These are phyloP conservation scores for Coracopsis vasa DNA, from an alignment of 2,113 vertebrate species.

Conservation along the genomic window DNA sequence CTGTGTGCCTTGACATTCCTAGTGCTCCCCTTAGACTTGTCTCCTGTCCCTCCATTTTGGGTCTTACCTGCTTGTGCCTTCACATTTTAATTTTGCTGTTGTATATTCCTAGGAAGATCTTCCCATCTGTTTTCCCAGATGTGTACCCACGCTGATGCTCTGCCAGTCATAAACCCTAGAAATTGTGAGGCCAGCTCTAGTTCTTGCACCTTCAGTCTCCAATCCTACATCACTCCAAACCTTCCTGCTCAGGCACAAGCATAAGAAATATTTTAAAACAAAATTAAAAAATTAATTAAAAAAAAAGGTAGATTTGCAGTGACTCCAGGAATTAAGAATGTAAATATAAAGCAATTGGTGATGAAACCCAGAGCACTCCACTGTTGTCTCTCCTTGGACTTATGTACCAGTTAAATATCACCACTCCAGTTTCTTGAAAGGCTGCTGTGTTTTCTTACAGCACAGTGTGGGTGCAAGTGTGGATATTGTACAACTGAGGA, in stretches of 20 bases:
- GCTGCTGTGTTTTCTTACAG: background rate
- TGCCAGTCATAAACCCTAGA: background rate
- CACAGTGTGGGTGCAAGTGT: background rate
- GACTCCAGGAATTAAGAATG: background rate
- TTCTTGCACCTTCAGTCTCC: background rate
- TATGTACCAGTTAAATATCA: background rate
- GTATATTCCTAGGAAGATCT: background rate
- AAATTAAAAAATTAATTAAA: background rate
- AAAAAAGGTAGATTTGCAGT: background rate
- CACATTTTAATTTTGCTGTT: background rate
- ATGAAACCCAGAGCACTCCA: background rate
- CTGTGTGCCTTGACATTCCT: background rate
- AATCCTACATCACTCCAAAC: background rate
- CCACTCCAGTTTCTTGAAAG: background rate
- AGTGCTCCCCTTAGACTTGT: background rate
- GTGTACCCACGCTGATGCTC: background rate
- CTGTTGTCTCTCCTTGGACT: background rate
- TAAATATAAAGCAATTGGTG: background rate
- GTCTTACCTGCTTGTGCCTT: background rate
- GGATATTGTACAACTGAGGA: background rate
- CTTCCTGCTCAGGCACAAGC: background rate
- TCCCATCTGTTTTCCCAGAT: accelerated
- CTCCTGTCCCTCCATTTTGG: background rate
- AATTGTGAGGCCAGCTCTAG: background rate
- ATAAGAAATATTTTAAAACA: background rate